Evolutionary conservation across 2,888 invertebrate species (phyloP).

Genomic region (Bedellia somnulentella): DNA sequence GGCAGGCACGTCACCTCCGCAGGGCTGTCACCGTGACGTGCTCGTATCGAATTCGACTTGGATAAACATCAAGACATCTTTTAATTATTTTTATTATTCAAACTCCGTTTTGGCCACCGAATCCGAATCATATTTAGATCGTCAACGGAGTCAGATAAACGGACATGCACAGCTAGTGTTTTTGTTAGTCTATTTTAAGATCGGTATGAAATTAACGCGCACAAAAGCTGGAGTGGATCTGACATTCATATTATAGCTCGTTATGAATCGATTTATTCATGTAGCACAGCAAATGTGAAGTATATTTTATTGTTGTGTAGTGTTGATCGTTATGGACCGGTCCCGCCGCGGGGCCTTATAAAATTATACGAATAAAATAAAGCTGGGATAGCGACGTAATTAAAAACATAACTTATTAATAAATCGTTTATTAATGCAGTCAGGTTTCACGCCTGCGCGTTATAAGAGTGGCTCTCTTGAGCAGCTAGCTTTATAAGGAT

Average conservation of each 20-base stretch:
- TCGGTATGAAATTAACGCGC: too few species aligned
- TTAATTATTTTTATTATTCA: neutral
- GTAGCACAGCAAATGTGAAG: too few species aligned
- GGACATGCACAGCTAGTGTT: too few species aligned
- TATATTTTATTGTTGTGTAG: conserved; percentile 46
- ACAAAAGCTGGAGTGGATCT: too few species aligned
- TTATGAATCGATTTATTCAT: conserved; percentile 55
- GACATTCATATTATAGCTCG: conserved; percentile 43
- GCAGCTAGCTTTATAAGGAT: too few species aligned
- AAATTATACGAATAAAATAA: conserved; percentile 59
- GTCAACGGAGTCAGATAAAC: too few species aligned
- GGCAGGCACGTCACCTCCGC: conserved; percentile 1
- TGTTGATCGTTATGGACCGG: neutral
- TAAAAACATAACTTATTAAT: conserved; percentile 60
- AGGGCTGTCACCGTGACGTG: conserved; percentile 43
- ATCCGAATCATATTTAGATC: too few species aligned
- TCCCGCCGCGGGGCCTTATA: conserved; percentile 50
- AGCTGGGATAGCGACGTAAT: conserved; percentile 43
- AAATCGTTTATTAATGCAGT: conserved; percentile 53
- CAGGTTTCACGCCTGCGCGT: conserved; percentile 43
- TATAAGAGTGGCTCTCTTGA: too few species aligned
- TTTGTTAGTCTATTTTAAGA: too few species aligned
- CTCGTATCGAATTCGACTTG: conserved; percentile 36
- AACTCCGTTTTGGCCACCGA: too few species aligned
- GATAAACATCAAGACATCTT: neutral